Percentiles rank a stretch among this genome's conserved stretches.
Conservation (phyloP, 2,888 invertebrate species). For the Cosmia pyralina region DNA sequence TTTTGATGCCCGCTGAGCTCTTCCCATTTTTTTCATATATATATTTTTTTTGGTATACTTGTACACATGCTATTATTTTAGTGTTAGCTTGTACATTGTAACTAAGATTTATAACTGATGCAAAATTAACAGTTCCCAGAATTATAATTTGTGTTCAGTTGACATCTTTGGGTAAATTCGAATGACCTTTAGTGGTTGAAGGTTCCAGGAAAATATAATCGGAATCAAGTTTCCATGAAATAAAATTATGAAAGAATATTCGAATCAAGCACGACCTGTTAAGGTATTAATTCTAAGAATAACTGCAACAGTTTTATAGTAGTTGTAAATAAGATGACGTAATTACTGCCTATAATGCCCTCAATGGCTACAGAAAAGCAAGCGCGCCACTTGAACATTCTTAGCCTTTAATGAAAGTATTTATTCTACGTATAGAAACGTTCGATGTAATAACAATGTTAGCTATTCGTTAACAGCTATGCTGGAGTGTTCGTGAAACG, state of each 20-base stretch:
- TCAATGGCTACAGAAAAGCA: neutral
- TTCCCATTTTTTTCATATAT: too few species aligned
- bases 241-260: too few species aligned
- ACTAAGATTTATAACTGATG: too few species aligned
- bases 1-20: too few species aligned
- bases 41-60: too few species aligned
- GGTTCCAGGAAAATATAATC: neutral
- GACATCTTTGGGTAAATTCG: neutral
- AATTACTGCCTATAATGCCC: neutral
- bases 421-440: constrained; percentile 41
- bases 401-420: constrained; percentile 20
- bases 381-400: neutral
- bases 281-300: neutral
- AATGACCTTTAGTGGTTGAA: neutral
- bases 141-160: neutral
- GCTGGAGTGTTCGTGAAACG: constrained; percentile 78
- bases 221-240: neutral
- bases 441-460: constrained; percentile 71
- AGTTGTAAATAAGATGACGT: neutral
- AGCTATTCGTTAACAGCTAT: constrained; percentile 79
- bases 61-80: too few species aligned
- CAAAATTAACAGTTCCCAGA: neutral
- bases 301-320: neutral
- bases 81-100: too few species aligned
- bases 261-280: neutral